Base-by-base conservation (phyloP, 2,113 vertebrate genomes). In the Cryptotis parvus region DNA sequence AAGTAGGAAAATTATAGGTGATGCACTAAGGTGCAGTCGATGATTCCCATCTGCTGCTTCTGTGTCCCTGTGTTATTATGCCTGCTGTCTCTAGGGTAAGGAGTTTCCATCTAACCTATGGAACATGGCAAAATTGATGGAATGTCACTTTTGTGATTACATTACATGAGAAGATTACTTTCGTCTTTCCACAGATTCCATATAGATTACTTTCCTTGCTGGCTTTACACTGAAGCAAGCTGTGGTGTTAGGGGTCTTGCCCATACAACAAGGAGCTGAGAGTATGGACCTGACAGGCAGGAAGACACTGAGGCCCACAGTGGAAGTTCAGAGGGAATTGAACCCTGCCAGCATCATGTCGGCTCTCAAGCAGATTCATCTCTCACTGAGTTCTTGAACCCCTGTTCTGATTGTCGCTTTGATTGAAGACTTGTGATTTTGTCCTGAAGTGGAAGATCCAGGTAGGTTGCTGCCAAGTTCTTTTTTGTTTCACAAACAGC, bases 71-170 rank as follows among this genome's bases (percentile, higher is more conserved):
- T 68, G 9, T 68, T 27, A 35, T 66, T 9, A 84, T 33, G 7
- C n/a, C 1, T 43, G 12, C 29, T 1, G 1, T n/a, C 33, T 65
- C 27, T 4, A 39, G 1, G 1, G 18, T 61, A 26, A n/a, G 18
- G 14, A 75, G n/a, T 37, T 75, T 58, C 39, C 58, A 43, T 16
- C 24, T 63, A 52, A 84, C 6, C 31, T 68, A 35, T 6, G 41
- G 39, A 80, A 11, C 61, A 37, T 27, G 35, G 1, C 6, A 49
- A 26, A 55, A 31, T 69, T 31, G 9, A 39, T 63, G 12, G 43
- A 7, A 10, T 68, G 66, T 52, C 20, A 84, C 14, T 22, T 68
- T n/a, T 76, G 4, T 63, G 33, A 26, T 49, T 79, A 68, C 9
- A 24, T 22, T 49, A 49, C 14, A 49, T 49, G 14, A 6, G 45